A percentile compares a stretch with the other conserved stretches of the same genome.
Conservation (phyloP, 2,797 vertebrate species). For the Ara ararauna region DNA sequence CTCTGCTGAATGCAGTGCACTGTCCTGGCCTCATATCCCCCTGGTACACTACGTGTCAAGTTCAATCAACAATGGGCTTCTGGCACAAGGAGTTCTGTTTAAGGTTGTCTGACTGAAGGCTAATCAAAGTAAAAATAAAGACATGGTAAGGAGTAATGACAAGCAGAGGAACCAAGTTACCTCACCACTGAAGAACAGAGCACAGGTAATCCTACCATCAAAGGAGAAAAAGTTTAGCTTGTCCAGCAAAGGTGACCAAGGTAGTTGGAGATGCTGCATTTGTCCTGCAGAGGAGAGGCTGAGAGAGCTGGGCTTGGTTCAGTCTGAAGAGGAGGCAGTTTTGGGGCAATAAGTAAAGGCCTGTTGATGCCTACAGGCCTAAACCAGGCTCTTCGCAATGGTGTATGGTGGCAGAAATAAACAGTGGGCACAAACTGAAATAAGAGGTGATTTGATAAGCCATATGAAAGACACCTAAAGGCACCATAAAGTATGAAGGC, state of each 20-base stretch:
- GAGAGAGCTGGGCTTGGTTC: not conserved
- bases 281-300: not conserved
- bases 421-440: not conserved
- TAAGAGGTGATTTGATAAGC: not conserved
- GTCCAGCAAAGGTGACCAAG: not conserved
- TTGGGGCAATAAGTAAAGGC: not conserved
- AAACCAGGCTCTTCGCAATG: not conserved
- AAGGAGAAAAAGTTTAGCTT: not conserved
- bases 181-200: not conserved
- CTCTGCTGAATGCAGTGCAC: not conserved
- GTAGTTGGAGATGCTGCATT: not conserved
- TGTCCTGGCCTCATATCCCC: not conserved
- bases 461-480: accelerated
- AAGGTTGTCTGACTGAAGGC: not conserved
- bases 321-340: not conserved
- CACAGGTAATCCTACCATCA: not conserved
- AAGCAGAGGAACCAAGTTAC: not conserved
- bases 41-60: not conserved
- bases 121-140: not conserved
- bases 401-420: not conserved
- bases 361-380: not conserved
- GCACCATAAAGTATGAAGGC: not conserved
- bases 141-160: not conserved
- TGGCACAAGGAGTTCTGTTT: not conserved
- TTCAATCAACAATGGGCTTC: accelerated